A percentile compares a stretch with the other conserved stretches of the same genome.
These are phyloP conservation scores for Albula goreensis DNA, from an alignment of 2,113 vertebrate species.

Conservation along the genomic window DNA sequence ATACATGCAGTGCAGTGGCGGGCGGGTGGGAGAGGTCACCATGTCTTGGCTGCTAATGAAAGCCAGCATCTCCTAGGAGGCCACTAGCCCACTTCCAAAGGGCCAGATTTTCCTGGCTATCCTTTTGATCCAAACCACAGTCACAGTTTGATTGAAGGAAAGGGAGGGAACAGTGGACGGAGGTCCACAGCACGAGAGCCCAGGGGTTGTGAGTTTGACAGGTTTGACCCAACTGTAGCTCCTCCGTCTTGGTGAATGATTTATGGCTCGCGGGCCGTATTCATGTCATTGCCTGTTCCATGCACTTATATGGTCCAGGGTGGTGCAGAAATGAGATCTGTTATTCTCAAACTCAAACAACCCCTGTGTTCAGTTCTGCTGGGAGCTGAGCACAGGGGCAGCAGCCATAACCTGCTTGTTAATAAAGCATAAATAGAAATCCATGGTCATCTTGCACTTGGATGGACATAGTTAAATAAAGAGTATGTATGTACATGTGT, in stretches of 20 bases:
- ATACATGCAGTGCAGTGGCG: neutral
- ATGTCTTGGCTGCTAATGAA: neutral
- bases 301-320: too few relatives aligned
- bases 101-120: neutral
- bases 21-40: neutral
- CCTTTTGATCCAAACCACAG: neutral
- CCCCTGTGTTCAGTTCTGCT: neutral
- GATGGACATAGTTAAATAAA: neutral
- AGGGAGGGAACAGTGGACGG: neutral
- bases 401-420: neutral
- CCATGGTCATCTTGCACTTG: neutral
- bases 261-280: neutral
- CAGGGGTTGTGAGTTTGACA: neutral
- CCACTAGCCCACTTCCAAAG: too few relatives aligned
- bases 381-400: neutral
- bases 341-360: slow-evolving; percentile 15
- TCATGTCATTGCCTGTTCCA: neutral
- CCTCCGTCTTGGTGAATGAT: neutral
- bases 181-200: neutral
- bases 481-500: neutral
- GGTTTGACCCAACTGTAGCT: neutral
- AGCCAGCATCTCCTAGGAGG: neutral
- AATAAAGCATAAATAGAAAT: neutral
- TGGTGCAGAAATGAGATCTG: neutral
- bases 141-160: neutral